These are phyloP conservation scores for Charanyca ferruginea DNA, from an alignment of 2,888 invertebrate species.

Conservation along the genomic window DNA sequence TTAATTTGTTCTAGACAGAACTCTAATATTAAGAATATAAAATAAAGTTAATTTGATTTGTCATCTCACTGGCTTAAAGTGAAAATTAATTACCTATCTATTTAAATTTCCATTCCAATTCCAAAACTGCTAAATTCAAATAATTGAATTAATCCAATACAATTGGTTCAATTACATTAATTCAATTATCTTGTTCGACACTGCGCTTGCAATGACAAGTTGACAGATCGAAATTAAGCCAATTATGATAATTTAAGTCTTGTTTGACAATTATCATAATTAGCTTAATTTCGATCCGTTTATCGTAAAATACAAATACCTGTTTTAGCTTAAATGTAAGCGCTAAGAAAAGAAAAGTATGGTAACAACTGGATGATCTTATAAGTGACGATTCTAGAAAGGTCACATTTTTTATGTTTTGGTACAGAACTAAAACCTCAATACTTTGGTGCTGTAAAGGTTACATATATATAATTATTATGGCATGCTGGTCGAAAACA, in stretches of 20 bases:
- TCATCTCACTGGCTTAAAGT: not conserved
- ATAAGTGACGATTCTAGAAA: too few relatives aligned
- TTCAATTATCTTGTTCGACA: slow-evolving; percentile 48
- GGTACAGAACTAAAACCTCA: too few relatives aligned
- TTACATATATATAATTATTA: too few relatives aligned
- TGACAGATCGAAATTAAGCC: slow-evolving; percentile 46
- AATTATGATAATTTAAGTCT: slow-evolving; percentile 38
- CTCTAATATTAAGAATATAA: not conserved
- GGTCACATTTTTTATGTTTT: too few relatives aligned
- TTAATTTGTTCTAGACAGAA: not conserved
- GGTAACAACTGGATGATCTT: too few relatives aligned
- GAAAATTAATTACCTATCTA: slow-evolving; percentile 9
- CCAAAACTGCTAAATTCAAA: slow-evolving; percentile 21
- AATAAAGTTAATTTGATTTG: not conserved
- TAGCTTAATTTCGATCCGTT: too few relatives aligned
- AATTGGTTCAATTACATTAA: slow-evolving; percentile 43
- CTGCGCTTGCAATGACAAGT: slow-evolving; percentile 46
- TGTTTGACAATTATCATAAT: too few relatives aligned
- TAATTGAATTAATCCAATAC: slow-evolving; percentile 27
- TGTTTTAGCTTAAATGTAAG: not conserved
- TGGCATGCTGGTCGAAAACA: too few relatives aligned
- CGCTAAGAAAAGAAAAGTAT: too few relatives aligned
- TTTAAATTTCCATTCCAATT: slow-evolving; percentile 15
- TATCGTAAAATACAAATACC: not conserved
- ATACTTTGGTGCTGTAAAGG: too few relatives aligned